Conservation (phyloP, 2,888 invertebrate genomes). For the Odontocerum albicorne region DNA sequence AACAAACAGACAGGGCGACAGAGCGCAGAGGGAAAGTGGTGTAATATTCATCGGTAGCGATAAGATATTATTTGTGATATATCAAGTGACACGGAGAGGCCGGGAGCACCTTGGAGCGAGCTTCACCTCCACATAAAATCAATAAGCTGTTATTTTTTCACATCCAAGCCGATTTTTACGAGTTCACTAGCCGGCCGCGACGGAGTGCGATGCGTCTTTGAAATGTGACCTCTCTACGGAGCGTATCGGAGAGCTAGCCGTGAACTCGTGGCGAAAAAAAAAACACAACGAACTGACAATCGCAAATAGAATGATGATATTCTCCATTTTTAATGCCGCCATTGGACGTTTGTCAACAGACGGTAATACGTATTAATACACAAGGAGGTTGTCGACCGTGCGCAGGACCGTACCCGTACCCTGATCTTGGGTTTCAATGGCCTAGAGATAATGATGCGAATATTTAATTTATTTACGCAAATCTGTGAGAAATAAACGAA, state of each 20-base stretch:
- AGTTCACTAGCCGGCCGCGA: conserved; percentile 25
- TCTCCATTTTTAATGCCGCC: conserved; percentile 14
- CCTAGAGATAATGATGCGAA: too few relatives aligned
- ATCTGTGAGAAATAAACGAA: too few relatives aligned
- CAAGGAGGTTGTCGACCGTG: conserved; percentile 14
- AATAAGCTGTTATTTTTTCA: conserved; percentile 24
- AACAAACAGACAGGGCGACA: neutral
- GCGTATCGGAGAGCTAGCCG: neutral
- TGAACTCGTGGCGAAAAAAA: conserved; percentile 15
- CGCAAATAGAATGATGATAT: conserved; percentile 20
- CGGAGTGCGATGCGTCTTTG: conserved; percentile 18
- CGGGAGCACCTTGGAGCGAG: too few relatives aligned
- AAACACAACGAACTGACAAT: conserved; percentile 4
- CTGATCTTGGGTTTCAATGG: too few relatives aligned
- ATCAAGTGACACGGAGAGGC: too few relatives aligned
- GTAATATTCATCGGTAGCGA: too few relatives aligned
- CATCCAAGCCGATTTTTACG: conserved; percentile 22
- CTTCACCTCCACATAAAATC: too few relatives aligned
- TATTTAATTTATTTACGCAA: too few relatives aligned
- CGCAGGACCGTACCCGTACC: too few relatives aligned
- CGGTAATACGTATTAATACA: conserved; percentile 10
- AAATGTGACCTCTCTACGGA: conserved; percentile 22
- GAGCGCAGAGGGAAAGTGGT: too few relatives aligned
- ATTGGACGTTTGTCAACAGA: conserved; percentile 5
- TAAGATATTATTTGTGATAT: too few relatives aligned